Base-by-base conservation (phyloP, 2,888 invertebrate species). In the Trisateles emortualis region DNA sequence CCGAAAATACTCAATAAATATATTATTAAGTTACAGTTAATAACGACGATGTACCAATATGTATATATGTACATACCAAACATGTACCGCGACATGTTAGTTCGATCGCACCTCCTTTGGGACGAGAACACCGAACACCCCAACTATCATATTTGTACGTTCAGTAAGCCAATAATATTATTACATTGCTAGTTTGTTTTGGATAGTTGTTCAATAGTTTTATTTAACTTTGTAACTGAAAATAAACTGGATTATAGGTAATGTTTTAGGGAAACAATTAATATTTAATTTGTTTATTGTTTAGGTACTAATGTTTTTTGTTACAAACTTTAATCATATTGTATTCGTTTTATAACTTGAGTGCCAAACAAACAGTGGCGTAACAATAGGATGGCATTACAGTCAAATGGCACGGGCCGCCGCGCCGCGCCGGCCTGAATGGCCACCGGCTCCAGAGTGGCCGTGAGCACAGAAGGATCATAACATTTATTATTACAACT, bases 141-240 rank as follows among this genome's bases (percentile, higher is more conserved):
- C 57, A 60, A 74, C 65, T 65, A 68, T 75, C 62, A 65, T 72
- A 69, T 75, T 72, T 69, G 70, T 63, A 47, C 68, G 61, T 52
- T 65, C 59, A 62, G 64, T 66, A 40, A 11, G 53, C 56, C 61
- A 55, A 55, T 76, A 76, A 78, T 71, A 68, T 65, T 63, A 77
- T 78, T 73, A 74, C 40, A 56, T 64, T 56, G 54, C 54, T 51
- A 47, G 59, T 51, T 53, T 63, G 59, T 60, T 69, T 70, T 63
- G 48, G 59, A 62, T 59, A 45, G 58, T 64, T 62, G 48, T 58
- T 41, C 43, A 54, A 41, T 60, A 59, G 64, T 63, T 65, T 64
- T 48, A 57, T 51, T 65, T 55, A 24, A 55, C 47, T 59, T 59
- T 39, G 24, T 35, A 50, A 45, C 41, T 64, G 29, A 4, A 22